Conservation (phyloP, 2,888 invertebrate species). For the Epistrophe eligans region DNA sequence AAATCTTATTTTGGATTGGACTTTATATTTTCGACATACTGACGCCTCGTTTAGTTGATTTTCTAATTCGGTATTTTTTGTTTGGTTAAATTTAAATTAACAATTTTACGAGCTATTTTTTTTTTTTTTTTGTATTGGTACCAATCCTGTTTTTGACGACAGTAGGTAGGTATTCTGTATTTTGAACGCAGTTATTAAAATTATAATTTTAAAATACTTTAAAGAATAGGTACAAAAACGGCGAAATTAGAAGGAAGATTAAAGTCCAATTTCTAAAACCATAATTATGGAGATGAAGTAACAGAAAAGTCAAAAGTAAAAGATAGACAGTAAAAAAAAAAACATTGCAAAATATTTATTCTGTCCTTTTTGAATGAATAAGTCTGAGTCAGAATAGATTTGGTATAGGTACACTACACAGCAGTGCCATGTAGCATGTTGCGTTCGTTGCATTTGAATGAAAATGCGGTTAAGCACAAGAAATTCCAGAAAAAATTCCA, state of each 20-base stretch:
- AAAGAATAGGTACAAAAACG: neutral
- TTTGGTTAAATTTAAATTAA: slow-evolving; percentile 54
- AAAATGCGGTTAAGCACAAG: slow-evolving; percentile 67
- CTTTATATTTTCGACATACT: slow-evolving; percentile 51
- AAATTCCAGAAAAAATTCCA: slow-evolving; percentile 69
- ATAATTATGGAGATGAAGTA: slow-evolving; percentile 42
- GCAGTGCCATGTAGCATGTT: slow-evolving; percentile 27
- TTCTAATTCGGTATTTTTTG: slow-evolving; percentile 13
- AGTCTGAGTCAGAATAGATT: neutral
- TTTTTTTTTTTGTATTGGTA: slow-evolving; percentile 26
- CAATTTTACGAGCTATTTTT: slow-evolving; percentile 68
- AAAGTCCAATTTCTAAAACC: slow-evolving; percentile 38
- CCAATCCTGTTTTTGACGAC: too few species aligned
- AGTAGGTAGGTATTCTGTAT: slow-evolving; percentile 7
- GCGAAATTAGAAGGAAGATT: slow-evolving; percentile 14
- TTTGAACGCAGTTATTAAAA: slow-evolving; percentile 49
- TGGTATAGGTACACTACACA: neutral
- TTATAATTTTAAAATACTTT: slow-evolving; percentile 59
- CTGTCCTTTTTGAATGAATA: slow-evolving; percentile 13
- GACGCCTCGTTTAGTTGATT: slow-evolving; percentile 61
- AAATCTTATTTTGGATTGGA: slow-evolving; percentile 36
- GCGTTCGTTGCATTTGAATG: slow-evolving; percentile 70
- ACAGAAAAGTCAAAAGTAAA: slow-evolving; percentile 33
- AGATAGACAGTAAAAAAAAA: neutral
- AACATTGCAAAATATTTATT: neutral